Evolutionary conservation across 2,888 invertebrate species (phyloP), one percentile per base, ranked within the genome.

Genomic region (Cheilosia soror): DNA sequence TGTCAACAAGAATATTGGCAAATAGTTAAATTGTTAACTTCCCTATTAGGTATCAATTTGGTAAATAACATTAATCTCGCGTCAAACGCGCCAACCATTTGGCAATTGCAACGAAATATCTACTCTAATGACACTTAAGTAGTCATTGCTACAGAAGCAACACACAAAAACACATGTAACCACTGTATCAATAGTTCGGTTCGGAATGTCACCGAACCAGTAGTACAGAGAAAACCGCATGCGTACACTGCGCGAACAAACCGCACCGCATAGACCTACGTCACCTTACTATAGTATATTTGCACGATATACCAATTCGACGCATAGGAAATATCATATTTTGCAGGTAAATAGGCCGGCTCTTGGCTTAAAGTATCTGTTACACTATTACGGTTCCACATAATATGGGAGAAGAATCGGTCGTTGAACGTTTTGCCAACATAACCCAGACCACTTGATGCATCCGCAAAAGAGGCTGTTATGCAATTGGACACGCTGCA

Each of bases 401-500:
- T 33, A 27, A 55, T 40, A 51, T 58, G 51, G 68, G 78, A 72
- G 82, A 75, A 65, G 42, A 80, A 75, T 76, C 81, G 76, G 76
- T 85, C 76, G 72, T 63, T 80, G 81, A 76, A 72, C 76, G 81
- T 27, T 58, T 58, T 40, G 47, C 11, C 58, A 69, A 20, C 75
- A 27, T 71, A 69, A 80, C 75, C 79, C 66, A 72, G 66, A 53
- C 53, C 58, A 66, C 71, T 72, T 75, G 75, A 25, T 72, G 69
- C 79, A 84, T 75, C 73, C 63, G 25, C 51, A 6, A 13, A 40
- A 29, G 51, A 57, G 57, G 62, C 13, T 57, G 55, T 85, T 85
- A 81, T 72, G 85, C 60, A 85, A 85, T 77, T 77, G 69, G 85
- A 76, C 62, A 85, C 81, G 85, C 62, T 85, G 66, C 72, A 77